Conservation (phyloP, 2,113 vertebrate genomes). For the Melanotaenia duboulayi region DNA sequence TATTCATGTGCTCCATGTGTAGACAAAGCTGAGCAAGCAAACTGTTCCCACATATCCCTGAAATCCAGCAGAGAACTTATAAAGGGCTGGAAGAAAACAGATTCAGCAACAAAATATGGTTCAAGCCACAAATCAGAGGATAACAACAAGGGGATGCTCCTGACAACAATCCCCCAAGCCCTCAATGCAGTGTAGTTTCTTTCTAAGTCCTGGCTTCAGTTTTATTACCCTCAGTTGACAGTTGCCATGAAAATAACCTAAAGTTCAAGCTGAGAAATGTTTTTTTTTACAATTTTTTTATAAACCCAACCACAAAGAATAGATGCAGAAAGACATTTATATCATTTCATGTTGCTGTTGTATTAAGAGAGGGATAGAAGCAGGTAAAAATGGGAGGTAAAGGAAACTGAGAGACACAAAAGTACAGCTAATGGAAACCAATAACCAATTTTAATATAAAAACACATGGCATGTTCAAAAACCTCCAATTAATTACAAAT, state of each 20-base stretch:
- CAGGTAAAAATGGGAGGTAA: not conserved
- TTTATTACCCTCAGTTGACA: not conserved
- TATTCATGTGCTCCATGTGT: not conserved
- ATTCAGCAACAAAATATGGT: slow-evolving; percentile 1
- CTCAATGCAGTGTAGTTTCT: not conserved
- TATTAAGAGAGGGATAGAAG: not conserved
- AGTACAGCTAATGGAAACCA: not conserved
- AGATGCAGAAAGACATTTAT: too few relatives aligned
- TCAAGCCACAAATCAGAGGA: slow-evolving; percentile 1
- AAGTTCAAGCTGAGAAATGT: too few relatives aligned
- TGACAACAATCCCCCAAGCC: not conserved
- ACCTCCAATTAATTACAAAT: not conserved
- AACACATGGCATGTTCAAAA: slow-evolving; percentile 3
- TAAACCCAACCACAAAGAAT: too few relatives aligned
- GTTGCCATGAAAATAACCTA: too few relatives aligned
- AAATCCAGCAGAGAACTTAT: not conserved
- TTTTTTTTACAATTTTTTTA: too few relatives aligned
- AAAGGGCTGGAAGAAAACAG: not conserved
- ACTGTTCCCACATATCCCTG: not conserved
- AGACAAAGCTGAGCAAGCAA: not conserved
- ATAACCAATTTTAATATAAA: slow-evolving; percentile 1
- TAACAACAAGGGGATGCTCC: not conserved
- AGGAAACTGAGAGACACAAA: not conserved
- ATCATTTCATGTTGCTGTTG: not conserved
- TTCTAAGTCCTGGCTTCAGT: not conserved